A percentile compares a stretch with the other conserved stretches of the same genome.
Conservation (phyloP, 2,797 vertebrate genomes). For the Capromys pilorides region DNA sequence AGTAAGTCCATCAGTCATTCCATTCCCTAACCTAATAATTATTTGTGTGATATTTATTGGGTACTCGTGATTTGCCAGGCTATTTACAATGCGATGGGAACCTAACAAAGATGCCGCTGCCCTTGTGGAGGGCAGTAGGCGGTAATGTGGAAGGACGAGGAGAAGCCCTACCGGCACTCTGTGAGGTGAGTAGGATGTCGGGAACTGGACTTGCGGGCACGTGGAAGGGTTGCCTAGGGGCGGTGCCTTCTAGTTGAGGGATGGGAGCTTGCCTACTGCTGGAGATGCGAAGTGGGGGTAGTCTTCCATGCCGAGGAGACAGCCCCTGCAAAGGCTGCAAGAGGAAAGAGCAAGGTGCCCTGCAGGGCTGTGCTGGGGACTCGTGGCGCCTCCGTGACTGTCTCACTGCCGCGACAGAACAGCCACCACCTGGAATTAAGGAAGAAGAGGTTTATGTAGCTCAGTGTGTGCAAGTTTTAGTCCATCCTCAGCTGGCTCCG, state of each 20-base stretch:
- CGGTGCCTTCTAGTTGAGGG: not conserved
- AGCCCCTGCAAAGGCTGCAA: not conserved
- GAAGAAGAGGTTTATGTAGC: not conserved
- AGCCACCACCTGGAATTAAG: not conserved
- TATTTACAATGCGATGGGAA: not conserved
- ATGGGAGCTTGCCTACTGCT: not conserved
- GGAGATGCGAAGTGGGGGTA: not conserved
- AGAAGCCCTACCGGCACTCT: not conserved
- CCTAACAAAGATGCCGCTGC: not conserved
- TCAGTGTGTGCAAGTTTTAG: not conserved
- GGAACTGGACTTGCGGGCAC: not conserved
- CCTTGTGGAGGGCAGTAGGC: not conserved
- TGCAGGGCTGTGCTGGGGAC: not conserved
- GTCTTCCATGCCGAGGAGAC: not conserved
- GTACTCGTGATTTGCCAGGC: not conserved
- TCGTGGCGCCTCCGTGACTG: not conserved
- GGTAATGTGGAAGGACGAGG: not conserved
- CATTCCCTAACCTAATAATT: constrained; percentile 41
- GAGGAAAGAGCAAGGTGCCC: not conserved
- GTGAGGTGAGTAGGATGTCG: not conserved
- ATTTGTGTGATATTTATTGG: constrained; percentile 32
- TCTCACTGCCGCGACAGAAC: not conserved
- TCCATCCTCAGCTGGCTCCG: not conserved
- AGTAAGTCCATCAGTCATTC: constrained; percentile 26
- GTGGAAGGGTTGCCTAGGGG: not conserved